Evolutionary conservation across 2,797 vertebrate genomes (phyloP), one percentile per base, ranked within the genome.

Genomic region (Fistularia tabacaria): DNA sequence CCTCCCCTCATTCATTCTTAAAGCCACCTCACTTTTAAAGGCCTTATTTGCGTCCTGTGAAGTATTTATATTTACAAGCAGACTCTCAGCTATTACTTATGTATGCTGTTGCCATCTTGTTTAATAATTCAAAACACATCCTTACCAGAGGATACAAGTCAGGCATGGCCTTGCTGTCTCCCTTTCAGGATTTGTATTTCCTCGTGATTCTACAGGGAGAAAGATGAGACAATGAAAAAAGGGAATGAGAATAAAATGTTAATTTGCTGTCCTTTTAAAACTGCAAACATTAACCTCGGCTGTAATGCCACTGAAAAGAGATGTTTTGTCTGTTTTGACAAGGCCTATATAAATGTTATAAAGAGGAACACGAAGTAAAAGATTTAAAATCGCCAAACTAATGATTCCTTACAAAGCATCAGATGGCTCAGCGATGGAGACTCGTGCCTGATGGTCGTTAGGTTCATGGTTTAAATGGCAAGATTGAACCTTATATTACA

Each of bases 11-110:
- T 88, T 73, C 79, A 83, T 88, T 80, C 81, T 88, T 89, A 76
- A 89, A 82, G 77, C 59, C n/a, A 7, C 67, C 82, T 81, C 76
- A 71, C 84, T 83, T 86, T 85, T 88, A 88, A 88, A 83, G 80
- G 82, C 78, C 76, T 81, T 84, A 72, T 84, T 86, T 85, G 74
- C 73, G 72, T 79, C 75, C 75, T 15, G 77, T 87, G 83, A 82
- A 86, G 84, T 86, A 89, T 89, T 90, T 90, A 82, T 89, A 85
- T 89, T 89, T 89, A 91, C 87, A 84, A 89, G 81, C 81, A 84
- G 76, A 82, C 74, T 77, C 74, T 59, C 12, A n/a, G 66, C 62
- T 66, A 85, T 90, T 79, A 87, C 80, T 90, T 86, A 86, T 89
- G 80, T 74, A 86, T 90, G 85, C 71, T 60, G 74, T 85, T 85